Conservation (phyloP, 2,113 vertebrate genomes). For the Aldabrachelys gigantea region DNA sequence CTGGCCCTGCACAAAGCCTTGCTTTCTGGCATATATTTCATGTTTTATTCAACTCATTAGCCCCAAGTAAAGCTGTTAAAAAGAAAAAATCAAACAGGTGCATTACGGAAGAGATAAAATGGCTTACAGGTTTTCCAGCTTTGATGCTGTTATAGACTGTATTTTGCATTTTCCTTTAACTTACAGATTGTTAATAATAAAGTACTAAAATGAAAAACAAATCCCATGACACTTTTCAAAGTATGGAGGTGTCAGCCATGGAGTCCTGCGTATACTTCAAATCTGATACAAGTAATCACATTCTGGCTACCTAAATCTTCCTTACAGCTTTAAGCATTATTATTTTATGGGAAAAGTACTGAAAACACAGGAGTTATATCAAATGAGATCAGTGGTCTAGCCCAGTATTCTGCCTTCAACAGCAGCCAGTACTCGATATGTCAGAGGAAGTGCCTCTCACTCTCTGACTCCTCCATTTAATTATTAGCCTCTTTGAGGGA, state of each 20-base stretch:
- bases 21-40: background rate
- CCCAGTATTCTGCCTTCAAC: background rate
- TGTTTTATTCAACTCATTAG: background rate
- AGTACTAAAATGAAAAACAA: background rate
- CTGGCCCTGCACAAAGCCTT: background rate
- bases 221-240: background rate
- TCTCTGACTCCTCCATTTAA: slow-evolving; percentile 6
- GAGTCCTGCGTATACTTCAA: background rate
- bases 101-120: slow-evolving; percentile 1
- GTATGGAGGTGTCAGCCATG: background rate
- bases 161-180: background rate
- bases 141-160: background rate
- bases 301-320: background rate
- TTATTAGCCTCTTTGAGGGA: background rate
- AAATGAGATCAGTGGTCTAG: background rate
- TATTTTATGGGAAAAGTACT: background rate
- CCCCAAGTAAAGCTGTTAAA: background rate
- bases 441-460: background rate
- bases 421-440: background rate
- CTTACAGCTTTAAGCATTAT: background rate
- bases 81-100: background rate
- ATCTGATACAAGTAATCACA: background rate
- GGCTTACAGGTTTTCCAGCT: background rate
- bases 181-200: background rate
- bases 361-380: background rate